Evolutionary conservation across 2,113 vertebrate genomes (phyloP).

Genomic region (Platysteira castanea): DNA sequence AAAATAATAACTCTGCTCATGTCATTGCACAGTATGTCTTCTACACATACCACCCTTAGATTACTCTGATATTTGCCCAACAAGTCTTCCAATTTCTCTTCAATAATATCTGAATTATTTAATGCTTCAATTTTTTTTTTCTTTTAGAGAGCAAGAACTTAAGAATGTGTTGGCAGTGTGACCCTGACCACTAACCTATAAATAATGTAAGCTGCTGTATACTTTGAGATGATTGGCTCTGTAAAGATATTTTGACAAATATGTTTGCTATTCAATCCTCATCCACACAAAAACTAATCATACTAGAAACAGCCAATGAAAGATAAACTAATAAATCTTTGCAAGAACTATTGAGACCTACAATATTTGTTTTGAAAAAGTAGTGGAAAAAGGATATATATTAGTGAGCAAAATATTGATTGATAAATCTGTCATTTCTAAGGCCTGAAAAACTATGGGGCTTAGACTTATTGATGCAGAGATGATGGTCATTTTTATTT

Average conservation of each 20-base stretch:
- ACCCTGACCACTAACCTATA: conserved; percentile 18
- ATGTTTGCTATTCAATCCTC: conserved; percentile 18
- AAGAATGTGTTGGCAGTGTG: neutral
- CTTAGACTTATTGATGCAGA: neutral
- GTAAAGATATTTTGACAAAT: conserved; percentile 36
- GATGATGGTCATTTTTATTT: conserved; percentile 20
- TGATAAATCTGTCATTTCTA: conserved; percentile 2
- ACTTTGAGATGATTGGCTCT: conserved; percentile 8
- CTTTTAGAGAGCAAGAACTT: neutral
- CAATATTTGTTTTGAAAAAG: conserved; percentile 37
- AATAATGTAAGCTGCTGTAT: conserved; percentile 30
- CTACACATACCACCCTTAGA: neutral
- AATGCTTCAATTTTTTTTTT: neutral
- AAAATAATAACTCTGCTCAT: conserved; percentile 20
- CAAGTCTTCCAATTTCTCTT: conserved; percentile 31
- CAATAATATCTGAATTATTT: conserved; percentile 60
- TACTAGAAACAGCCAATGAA: neutral
- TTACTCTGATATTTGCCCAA: conserved; percentile 55
- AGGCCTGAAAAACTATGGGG: neutral
- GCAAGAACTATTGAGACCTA: neutral
- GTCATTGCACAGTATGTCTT: conserved; percentile 3
- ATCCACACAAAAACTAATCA: conserved; percentile 20
- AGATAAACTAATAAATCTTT: conserved; percentile 53
- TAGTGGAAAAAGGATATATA: neutral
- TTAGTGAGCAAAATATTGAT: conserved; percentile 19